A percentile compares a stretch with the other conserved stretches of the same genome.
phyloP scores from a whole-genome alignment of 2,797 vertebrate genomes.

The Propithecus perrieri region DNA sequence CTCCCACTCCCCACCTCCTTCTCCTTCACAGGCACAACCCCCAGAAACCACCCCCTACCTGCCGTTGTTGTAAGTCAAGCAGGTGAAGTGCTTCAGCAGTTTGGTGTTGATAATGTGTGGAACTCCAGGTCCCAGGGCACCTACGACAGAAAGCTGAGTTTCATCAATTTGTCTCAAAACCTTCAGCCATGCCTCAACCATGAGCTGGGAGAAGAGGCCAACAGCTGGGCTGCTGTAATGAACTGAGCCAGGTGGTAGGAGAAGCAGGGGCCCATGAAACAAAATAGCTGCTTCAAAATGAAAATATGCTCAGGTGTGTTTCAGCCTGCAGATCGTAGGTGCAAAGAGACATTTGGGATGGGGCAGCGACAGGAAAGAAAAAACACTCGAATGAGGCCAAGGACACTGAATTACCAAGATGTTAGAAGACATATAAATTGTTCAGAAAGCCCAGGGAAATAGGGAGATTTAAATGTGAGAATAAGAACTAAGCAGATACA shows the following conservation, averaged over 20 bases:
- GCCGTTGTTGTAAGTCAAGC: slow-evolving; percentile 90
- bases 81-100: slow-evolving; percentile 91
- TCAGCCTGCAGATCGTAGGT: background rate
- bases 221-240: too few relatives aligned
- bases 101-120: slow-evolving; percentile 90
- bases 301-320: background rate
- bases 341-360: background rate
- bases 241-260: background rate
- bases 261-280: background rate
- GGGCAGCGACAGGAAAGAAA: background rate
- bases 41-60: slow-evolving; percentile 83
- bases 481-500: background rate
- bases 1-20: background rate
- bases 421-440: background rate
- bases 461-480: background rate
- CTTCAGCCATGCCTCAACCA: background rate
- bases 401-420: background rate
- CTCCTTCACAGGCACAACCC: background rate
- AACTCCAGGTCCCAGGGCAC: slow-evolving; percentile 88
- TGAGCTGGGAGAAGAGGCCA: background rate
- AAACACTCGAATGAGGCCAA: background rate
- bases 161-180: background rate
- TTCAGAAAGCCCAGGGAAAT: background rate
- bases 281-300: background rate
- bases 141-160: slow-evolving; percentile 81